phyloP scores from a whole-genome alignment of 2,113 vertebrate species.

The Ceuthmochares aereus region DNA sequence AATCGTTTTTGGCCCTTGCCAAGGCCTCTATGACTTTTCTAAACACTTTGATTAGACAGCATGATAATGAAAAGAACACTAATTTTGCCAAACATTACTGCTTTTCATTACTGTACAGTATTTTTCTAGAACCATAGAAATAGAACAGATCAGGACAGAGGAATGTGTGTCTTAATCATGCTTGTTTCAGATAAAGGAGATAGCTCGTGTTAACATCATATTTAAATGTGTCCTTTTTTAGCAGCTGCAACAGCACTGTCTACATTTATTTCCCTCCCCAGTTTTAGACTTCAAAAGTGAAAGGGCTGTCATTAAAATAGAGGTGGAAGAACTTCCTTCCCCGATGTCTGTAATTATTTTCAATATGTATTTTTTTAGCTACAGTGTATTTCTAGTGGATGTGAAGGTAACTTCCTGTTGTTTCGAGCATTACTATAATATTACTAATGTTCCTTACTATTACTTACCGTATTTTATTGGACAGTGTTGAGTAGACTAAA shows the following conservation, averaged over 20 bases:
- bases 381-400: neutral
- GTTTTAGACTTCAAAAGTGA: neutral
- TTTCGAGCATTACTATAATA: neutral
- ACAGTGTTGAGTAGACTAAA: neutral
- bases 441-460: neutral
- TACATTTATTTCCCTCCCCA: neutral
- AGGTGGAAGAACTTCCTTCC: neutral
- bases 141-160: neutral
- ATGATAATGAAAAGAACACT: neutral
- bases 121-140: neutral
- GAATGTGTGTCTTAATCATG: neutral
- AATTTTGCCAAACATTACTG: neutral
- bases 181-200: neutral
- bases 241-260: neutral
- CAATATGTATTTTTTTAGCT: neutral
- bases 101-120: neutral
- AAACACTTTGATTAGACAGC: neutral
- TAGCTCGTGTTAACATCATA: neutral
- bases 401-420: neutral
- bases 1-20: neutral
- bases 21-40: neutral
- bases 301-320: neutral
- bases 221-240: neutral
- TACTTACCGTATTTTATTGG: neutral
- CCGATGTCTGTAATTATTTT: neutral